phyloP scores from a whole-genome alignment of 2,113 vertebrate genomes.

The Rana temporaria region DNA sequence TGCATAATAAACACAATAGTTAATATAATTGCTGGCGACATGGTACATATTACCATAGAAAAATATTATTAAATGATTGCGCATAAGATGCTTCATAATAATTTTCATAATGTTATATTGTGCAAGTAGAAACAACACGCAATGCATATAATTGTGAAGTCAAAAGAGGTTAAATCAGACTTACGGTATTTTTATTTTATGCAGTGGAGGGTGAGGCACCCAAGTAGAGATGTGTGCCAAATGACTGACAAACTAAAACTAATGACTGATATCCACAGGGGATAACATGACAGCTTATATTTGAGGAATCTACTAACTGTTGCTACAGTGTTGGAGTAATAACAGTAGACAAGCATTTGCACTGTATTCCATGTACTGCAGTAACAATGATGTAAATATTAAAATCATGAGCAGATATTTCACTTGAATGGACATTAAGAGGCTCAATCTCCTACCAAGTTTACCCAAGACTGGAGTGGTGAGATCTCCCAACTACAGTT shows the following conservation, averaged over 20 bases:
- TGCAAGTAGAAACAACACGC: background rate
- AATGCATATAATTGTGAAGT: slow-evolving; percentile 5
- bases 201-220: background rate
- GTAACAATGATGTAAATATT: too few species aligned
- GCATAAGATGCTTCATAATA: background rate
- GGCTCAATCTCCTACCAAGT: too few species aligned
- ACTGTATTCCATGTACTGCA: too few species aligned
- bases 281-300: slow-evolving; percentile 4
- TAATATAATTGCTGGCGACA: too few species aligned
- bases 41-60: too few species aligned
- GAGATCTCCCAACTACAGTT: too few species aligned
- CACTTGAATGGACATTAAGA: too few species aligned
- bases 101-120: background rate
- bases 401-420: too few species aligned
- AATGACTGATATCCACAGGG: background rate
- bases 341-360: background rate
- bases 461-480: too few species aligned
- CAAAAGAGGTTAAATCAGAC: background rate
- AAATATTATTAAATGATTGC: too few species aligned
- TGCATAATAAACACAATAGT: too few species aligned
- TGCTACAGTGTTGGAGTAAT: background rate
- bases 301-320: background rate
- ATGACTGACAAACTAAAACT: background rate
- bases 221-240: slow-evolving; percentile 5
- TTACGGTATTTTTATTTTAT: background rate